Conservation (phyloP, 2,113 vertebrate genomes). For the Cynopterus brachyotis region DNA sequence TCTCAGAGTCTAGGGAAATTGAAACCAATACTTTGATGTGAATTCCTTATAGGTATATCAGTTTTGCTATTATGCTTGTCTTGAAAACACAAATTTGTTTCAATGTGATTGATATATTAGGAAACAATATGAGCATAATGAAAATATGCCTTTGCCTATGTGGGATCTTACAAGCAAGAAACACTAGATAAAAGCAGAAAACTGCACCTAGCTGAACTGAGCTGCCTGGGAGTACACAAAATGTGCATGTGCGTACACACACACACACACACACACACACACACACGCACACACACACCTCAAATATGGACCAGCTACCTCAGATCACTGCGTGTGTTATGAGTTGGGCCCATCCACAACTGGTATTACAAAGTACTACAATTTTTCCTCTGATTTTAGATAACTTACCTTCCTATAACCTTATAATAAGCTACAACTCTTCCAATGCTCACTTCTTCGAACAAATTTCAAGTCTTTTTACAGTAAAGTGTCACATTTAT, state of each 20-base stretch:
- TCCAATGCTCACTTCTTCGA: not conserved
- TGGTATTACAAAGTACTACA: not conserved
- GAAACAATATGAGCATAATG: not conserved
- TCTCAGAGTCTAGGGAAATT: not conserved
- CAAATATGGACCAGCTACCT: not conserved
- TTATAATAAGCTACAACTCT: not conserved
- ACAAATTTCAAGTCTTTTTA: not conserved
- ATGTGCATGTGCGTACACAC: not conserved
- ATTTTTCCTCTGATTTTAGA: not conserved
- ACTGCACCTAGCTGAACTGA: not conserved
- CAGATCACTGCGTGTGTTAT: not conserved
- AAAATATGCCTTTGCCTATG: not conserved
- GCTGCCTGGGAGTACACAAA: not conserved
- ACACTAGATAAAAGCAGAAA: not conserved
- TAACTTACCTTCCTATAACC: not conserved
- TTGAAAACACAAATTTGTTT: not conserved
- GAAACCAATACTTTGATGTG: not conserved
- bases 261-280: not conserved
- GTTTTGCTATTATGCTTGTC: not conserved
- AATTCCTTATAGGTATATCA: not conserved
- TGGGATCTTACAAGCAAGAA: not conserved
- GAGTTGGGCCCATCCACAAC: not conserved
- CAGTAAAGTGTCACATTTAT: not conserved
- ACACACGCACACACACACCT: no score
- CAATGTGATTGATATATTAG: not conserved